Evolutionary conservation across 2,113 vertebrate species (phyloP).

Genomic region (Oreochromis tanganicae): DNA sequence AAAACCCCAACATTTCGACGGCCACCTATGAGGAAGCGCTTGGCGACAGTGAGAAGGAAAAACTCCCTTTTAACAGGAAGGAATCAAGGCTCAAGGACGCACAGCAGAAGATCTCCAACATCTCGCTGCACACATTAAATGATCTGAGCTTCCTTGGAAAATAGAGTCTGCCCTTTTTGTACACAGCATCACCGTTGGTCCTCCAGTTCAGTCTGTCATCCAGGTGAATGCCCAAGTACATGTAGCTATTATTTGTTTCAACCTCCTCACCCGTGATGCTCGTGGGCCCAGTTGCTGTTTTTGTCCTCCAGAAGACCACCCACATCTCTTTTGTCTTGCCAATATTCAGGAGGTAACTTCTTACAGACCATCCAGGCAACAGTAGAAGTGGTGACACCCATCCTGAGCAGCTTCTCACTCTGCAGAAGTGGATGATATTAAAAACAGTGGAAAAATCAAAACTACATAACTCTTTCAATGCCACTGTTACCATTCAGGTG

Average conservation of each 20-base stretch:
- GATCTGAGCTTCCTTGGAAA: not conserved
- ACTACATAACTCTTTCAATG: not conserved
- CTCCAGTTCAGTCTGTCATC: not conserved
- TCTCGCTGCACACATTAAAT: not conserved
- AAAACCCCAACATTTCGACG: not conserved
- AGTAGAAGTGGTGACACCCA: not conserved
- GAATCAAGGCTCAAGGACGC: not conserved
- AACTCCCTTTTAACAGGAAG: not conserved
- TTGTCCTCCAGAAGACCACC: not conserved
- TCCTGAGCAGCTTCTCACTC: not conserved
- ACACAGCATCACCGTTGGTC: not conserved
- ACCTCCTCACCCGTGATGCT: not conserved
- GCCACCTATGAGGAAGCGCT: not conserved
- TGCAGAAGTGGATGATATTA: not conserved
- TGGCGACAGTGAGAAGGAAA: not conserved
- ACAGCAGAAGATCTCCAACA: not conserved
- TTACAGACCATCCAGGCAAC: not conserved
- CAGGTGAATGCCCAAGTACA: not conserved
- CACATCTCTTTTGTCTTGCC: not conserved
- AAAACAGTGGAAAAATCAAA: not conserved
- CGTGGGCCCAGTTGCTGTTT: not conserved
- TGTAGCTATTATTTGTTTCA: not conserved
- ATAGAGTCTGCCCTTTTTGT: not conserved
- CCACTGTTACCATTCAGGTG: not conserved
- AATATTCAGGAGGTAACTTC: not conserved